Conservation (phyloP, 2,888 invertebrate genomes). For the Morpho deidamia region DNA sequence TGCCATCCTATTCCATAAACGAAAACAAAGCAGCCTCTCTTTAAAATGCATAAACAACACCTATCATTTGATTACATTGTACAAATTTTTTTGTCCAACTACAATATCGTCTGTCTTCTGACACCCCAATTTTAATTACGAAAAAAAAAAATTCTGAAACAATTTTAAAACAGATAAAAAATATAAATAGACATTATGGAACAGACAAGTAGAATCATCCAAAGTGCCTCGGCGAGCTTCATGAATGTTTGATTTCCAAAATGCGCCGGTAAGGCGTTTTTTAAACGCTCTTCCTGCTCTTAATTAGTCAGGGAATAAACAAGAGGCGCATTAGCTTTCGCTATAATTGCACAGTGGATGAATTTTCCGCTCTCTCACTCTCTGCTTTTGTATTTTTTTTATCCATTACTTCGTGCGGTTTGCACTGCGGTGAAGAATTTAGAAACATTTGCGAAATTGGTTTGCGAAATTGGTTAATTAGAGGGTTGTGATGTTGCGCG, state of each 20-base stretch:
- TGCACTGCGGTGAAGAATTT: constrained; percentile 58
- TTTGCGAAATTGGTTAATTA: constrained; percentile 53
- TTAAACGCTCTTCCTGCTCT: constrained; percentile 66
- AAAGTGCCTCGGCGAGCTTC: constrained; percentile 45
- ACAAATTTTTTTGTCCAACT: background rate
- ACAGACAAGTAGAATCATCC: constrained; percentile 37
- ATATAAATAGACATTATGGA: constrained; percentile 39
- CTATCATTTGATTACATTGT: no score
- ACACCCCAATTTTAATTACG: background rate
- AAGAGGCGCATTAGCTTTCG: constrained; percentile 73
- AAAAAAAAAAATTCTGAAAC: constrained; percentile 12
- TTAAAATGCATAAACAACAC: no score
- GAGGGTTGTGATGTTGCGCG: constrained; percentile 25
- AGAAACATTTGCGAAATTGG: constrained; percentile 70
- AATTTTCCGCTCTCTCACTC: constrained; percentile 29
- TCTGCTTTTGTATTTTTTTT: constrained; percentile 39
- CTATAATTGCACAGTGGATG: constrained; percentile 68
- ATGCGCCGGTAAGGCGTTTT: constrained; percentile 54
- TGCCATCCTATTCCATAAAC: no score
- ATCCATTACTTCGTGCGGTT: constrained; percentile 50
- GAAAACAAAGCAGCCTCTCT: no score
- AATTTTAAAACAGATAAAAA: constrained; percentile 31
- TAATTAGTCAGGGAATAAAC: constrained; percentile 76
- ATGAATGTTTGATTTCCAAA: constrained; percentile 70
- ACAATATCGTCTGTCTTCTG: no score